Evolutionary conservation across 2,797 vertebrate species (phyloP).

Genomic region (Astyanax mexicanus): DNA sequence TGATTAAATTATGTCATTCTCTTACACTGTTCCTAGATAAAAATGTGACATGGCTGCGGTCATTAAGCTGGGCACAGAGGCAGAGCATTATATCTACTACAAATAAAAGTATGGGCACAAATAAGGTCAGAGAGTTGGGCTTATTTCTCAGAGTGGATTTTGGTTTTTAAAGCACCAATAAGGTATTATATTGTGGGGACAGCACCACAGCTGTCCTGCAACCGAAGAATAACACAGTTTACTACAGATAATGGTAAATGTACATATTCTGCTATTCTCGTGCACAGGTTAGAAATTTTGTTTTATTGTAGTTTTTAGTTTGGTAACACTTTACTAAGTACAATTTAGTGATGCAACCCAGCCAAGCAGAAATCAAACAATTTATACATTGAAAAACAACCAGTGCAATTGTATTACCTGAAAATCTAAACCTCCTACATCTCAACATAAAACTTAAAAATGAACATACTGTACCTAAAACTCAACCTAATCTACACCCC

Average conservation of each 20-base stretch:
- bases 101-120: conserved; percentile 3
- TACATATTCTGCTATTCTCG: neutral
- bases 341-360: too few species aligned
- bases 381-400: too few species aligned
- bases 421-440: too few species aligned
- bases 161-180: neutral
- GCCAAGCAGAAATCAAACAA: too few species aligned
- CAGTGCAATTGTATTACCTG: too few species aligned
- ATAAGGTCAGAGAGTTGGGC: neutral
- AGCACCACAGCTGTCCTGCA: neutral
- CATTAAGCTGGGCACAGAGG: neutral
- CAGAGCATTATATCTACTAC: neutral
- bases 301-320: too few species aligned
- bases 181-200: neutral
- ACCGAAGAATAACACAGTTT: conserved; percentile 14
- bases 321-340: too few species aligned
- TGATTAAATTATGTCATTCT: conserved; percentile 17
- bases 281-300: neutral
- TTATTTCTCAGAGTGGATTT: neutral
- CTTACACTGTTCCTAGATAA: neutral
- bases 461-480: too few species aligned
- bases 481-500: too few species aligned
- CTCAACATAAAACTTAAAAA: too few species aligned
- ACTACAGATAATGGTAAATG: conserved; percentile 1
- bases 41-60: neutral